Evolutionary conservation across 2,888 invertebrate genomes (phyloP).

Genomic region (Ypsolopha scabrella): DNA sequence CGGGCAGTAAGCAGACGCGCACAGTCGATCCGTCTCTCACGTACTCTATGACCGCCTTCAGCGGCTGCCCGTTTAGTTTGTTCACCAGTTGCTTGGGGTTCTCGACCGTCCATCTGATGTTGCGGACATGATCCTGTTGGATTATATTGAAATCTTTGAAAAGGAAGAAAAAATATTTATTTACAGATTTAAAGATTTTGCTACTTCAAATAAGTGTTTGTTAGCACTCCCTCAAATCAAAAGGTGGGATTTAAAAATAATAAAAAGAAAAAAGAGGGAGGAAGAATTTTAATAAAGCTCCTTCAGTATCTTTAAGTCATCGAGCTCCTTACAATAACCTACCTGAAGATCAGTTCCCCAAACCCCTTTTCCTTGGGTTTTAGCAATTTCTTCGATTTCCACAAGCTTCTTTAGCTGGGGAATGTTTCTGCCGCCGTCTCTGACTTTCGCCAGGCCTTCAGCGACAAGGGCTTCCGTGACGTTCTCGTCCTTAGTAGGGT

Average conservation of each 20-base stretch:
- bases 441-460: constrained; percentile 90
- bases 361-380: constrained; percentile 87
- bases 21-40: constrained; percentile 98
- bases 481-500: constrained; percentile 83
- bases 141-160: constrained; percentile 2
- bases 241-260: too few species aligned
- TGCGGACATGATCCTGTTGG: constrained; percentile 78
- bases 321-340: constrained; percentile 10
- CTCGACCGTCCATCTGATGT: constrained; percentile 91
- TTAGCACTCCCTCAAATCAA: too few species aligned
- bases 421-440: constrained; percentile 67
- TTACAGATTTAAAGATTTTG: too few species aligned
- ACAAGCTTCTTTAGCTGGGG: constrained; percentile 78
- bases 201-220: too few species aligned
- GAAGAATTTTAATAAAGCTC: too few species aligned
- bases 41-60: constrained; percentile 96
- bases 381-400: constrained; percentile 92
- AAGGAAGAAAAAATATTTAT: constrained; percentile 4
- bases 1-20: constrained; percentile 90
- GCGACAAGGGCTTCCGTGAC: constrained; percentile 88
- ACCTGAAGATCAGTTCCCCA: constrained; percentile 70
- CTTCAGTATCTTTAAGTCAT: too few species aligned
- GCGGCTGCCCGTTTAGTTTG: constrained; percentile 85
- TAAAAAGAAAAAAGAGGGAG: too few species aligned
- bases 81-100: constrained; percentile 80